Base-by-base conservation (phyloP, 2,888 invertebrate genomes). In the Tortrix viridana region DNA sequence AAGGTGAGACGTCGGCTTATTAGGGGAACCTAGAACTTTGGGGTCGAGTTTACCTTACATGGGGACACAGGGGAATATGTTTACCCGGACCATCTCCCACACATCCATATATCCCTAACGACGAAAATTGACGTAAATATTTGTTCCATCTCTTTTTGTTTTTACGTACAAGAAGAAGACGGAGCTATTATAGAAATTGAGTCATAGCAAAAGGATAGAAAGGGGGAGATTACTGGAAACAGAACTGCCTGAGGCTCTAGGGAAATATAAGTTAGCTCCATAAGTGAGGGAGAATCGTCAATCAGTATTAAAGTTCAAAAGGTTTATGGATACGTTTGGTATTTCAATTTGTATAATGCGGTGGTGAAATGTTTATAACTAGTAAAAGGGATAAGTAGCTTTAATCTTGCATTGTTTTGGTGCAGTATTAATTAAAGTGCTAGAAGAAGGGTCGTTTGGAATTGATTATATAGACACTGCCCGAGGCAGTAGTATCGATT, bases 1-100 rank as follows among this genome's bases (percentile, higher is more conserved):
- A 83, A 89, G 88, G 89, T 89, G 86, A 87, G 86, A 86, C 82
- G 83, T 79, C 80, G 79, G 86, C 89, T 91, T 91, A 89, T 91
- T 90, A 90, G 88, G 89, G 90, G 89, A 86, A 86, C 84, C 87
- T 86, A 86, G 85, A 91, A 90, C 84, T 90, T 89, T 86, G 84
- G 88, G 90, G 89, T 88, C 80, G 86, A 81, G 81, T 86, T 85
- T 82, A 82, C 85, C 78, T 81, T 73, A 75, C 76, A 80, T 76
- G 75, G 79, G 80, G 85, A 82, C 81, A 82, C 83, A 80, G 74
- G 82, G 82, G 84, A 85, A 87, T 87, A 87, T 85, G 84, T 88
- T 85, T 85, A 80, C 79, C 77, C 72, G 74, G 76, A 75, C 77
- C 80, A 80, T 77, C 80, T 81, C 72, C 80, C 71, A 75, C 44